Conservation (phyloP, 30 jellyfish, hydroid and myxozoan genomes). For the Clytia hemisphaerica region DNA sequence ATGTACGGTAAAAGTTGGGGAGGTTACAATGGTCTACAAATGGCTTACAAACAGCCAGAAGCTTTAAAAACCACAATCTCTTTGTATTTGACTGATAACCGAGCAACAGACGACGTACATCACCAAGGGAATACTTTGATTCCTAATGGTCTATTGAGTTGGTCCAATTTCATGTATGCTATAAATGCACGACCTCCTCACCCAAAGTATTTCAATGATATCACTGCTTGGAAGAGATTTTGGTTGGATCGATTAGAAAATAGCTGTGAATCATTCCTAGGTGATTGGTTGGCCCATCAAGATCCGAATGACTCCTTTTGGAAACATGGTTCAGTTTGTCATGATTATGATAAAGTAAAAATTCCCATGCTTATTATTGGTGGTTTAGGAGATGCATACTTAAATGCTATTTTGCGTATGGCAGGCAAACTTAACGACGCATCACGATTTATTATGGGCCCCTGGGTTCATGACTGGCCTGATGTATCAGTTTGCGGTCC, state of each 20-base stretch:
- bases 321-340: slow-evolving; percentile 27
- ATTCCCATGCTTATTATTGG: slow-evolving; percentile 41
- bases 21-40: slow-evolving; percentile 50
- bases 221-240: slow-evolving; percentile 9
- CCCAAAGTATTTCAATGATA: slow-evolving; percentile 13
- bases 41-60: slow-evolving; percentile 40
- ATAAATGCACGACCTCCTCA: slow-evolving; percentile 39
- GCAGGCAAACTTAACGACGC: slow-evolving; percentile 23
- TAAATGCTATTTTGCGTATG: slow-evolving; percentile 41
- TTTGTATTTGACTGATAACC: slow-evolving; percentile 34
- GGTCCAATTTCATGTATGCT: slow-evolving; percentile 32
- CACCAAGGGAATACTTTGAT: slow-evolving; percentile 36
- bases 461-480: slow-evolving; percentile 52
- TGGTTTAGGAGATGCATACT: slow-evolving; percentile 28
- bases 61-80: slow-evolving; percentile 38
- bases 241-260: slow-evolving; percentile 18
- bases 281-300: slow-evolving; percentile 24
- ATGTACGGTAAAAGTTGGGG: slow-evolving; percentile 62
- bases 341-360: not conserved
- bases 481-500: slow-evolving; percentile 31
- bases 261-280: slow-evolving; percentile 12
- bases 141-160: slow-evolving; percentile 20
- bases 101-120: slow-evolving; percentile 39
- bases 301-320: slow-evolving; percentile 28
- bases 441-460: slow-evolving; percentile 27